phyloP scores from a whole-genome alignment of 2,113 vertebrate species.

The Carlito syrichta region DNA sequence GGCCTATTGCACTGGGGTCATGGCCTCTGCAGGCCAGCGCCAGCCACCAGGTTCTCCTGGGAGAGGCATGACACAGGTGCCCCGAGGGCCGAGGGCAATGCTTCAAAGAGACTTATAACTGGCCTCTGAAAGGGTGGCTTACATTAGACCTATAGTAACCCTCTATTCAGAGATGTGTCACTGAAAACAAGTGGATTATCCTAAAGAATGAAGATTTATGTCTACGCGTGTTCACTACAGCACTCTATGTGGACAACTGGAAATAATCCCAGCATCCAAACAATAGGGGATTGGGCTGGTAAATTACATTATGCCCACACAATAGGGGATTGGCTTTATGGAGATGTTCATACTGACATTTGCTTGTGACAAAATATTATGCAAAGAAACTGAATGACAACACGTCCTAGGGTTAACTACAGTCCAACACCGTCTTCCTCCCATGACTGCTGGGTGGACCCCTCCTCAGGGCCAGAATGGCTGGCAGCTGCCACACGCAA shows the following conservation, averaged over 20 bases:
- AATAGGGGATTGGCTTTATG: not conserved
- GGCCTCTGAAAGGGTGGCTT: not conserved
- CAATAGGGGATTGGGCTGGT: rapidly evolving
- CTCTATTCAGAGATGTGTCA: not conserved
- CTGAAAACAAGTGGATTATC: not conserved
- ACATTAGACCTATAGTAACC: not conserved
- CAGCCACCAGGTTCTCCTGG: not conserved
- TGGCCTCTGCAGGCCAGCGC: not conserved
- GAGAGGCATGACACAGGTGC: not conserved
- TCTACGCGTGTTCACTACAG: rapidly evolving
- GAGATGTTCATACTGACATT: not conserved
- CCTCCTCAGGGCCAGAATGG: not conserved
- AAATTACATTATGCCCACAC: not conserved
- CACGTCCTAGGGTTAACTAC: not conserved
- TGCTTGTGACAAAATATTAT: not conserved
- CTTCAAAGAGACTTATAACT: not conserved
- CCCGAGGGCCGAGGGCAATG: not conserved
- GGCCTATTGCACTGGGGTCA: not conserved
- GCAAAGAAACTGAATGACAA: not conserved
- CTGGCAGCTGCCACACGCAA: not conserved
- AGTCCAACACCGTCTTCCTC: not conserved
- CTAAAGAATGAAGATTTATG: not conserved
- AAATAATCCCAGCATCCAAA: not conserved
- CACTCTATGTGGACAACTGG: not conserved
- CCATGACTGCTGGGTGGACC: not conserved